Conservation (phyloP, 2,113 vertebrate species). For the Thamnophis sirtalis region DNA sequence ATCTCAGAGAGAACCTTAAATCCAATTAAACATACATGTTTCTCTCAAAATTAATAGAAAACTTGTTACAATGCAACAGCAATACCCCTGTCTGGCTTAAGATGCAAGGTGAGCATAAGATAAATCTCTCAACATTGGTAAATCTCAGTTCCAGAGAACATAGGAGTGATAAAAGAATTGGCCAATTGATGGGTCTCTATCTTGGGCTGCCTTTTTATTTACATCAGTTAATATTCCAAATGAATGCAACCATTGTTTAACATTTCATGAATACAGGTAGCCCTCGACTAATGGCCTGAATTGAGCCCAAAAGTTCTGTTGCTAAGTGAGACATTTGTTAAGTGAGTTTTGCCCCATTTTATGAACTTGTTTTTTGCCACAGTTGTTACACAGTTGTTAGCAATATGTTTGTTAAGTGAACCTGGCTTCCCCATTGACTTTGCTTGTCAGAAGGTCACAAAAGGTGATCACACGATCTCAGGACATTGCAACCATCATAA, state of each 20-base stretch:
- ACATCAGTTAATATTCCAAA: not conserved
- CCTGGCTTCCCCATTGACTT: no score
- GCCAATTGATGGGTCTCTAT: not conserved
- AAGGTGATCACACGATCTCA: no score
- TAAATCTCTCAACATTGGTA: not conserved
- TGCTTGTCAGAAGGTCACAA: no score
- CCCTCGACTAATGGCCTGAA: no score
- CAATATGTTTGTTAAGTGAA: no score
- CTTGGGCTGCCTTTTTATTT: not conserved
- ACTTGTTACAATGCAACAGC: not conserved
- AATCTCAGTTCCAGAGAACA: not conserved
- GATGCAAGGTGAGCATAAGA: not conserved
- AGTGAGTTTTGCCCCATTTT: no score
- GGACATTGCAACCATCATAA: no score
- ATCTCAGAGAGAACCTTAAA: not conserved
- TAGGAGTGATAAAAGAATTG: not conserved
- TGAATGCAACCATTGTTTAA: not conserved
- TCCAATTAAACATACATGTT: not conserved
- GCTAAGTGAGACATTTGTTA: no score
- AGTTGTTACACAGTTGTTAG: no score
- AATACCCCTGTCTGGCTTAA: not conserved
- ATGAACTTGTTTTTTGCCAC: no score
- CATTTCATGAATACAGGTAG: not conserved
- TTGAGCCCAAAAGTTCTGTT: no score
- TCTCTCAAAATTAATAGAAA: not conserved